Conservation (phyloP, 2,113 vertebrate species). For the Oxygymnocypris stewartii region DNA sequence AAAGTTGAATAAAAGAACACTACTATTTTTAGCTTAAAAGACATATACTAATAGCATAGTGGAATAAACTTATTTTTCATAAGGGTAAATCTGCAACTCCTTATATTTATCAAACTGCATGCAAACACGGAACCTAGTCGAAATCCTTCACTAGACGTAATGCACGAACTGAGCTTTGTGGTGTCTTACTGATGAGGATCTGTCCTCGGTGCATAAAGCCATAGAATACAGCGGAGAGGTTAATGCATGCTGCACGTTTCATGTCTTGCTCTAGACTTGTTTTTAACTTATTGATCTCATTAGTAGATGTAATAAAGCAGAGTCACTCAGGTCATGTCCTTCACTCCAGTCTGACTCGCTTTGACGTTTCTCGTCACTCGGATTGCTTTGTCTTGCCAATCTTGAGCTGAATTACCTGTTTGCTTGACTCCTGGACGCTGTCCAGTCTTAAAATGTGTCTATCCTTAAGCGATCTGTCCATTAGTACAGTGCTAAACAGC, state of each 20-base stretch:
- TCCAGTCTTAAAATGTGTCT: constrained; percentile 32
- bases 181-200: too few species aligned
- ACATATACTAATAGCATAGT: too few species aligned
- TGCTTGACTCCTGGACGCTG: constrained; percentile 32
- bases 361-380: constrained; percentile 17
- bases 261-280: not conserved
- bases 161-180: too few species aligned
- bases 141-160: too few species aligned
- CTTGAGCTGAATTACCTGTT: constrained; percentile 39
- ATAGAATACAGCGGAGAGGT: not conserved
- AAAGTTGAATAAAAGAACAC: too few species aligned
- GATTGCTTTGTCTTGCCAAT: constrained; percentile 36
- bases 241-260: not conserved
- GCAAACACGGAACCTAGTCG: too few species aligned
- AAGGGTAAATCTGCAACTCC: too few species aligned
- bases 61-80: too few species aligned
- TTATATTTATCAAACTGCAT: too few species aligned
- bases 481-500: not conserved
- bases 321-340: constrained; percentile 15
- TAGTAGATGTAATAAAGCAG: not conserved
- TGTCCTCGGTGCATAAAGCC: too few species aligned
- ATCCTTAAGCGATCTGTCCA: not conserved
- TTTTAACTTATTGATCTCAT: not conserved
- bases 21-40: too few species aligned
- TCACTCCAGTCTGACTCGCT: constrained; percentile 41